Conservation (phyloP, 2,888 invertebrate genomes). For the Philopedon plagiatum region DNA sequence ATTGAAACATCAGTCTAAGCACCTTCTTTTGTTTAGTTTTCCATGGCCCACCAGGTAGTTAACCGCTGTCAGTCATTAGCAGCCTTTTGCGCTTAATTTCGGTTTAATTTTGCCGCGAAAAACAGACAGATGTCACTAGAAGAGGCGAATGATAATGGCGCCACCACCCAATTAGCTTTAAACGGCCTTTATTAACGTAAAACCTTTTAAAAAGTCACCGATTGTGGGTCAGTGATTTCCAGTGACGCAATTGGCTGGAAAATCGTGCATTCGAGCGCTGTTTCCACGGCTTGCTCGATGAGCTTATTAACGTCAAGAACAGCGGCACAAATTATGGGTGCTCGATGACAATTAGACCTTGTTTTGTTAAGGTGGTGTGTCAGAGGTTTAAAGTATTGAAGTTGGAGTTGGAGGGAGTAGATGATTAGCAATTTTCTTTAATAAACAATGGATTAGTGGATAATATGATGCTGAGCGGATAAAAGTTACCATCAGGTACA, state of each 20-base stretch:
- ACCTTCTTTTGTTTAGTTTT: conserved; percentile 33
- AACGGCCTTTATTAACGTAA: conserved; percentile 32
- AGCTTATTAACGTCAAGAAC: conserved; percentile 48
- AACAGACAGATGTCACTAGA: conserved; percentile 35
- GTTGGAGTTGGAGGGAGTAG: no score
- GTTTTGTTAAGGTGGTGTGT: conserved; percentile 45
- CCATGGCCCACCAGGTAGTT: conserved; percentile 34
- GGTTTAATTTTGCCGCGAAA: conserved; percentile 33
- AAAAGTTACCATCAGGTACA: no score
- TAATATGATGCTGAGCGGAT: no score
- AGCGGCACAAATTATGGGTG: conserved; percentile 37
- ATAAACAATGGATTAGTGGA: no score
- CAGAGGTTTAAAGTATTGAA: conserved; percentile 46
- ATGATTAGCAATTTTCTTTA: no score
- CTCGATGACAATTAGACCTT: conserved; percentile 41
- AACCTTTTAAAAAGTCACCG: conserved; percentile 44
- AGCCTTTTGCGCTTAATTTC: conserved; percentile 32
- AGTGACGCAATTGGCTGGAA: conserved; percentile 42
- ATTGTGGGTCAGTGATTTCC: conserved; percentile 44
- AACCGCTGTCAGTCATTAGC: conserved; percentile 31
- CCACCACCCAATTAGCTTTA: conserved; percentile 35
- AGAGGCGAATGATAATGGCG: conserved; percentile 27
- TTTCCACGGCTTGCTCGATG: conserved; percentile 34
- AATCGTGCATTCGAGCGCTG: conserved; percentile 39
- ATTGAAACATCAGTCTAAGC: conserved; percentile 20